Evolutionary conservation across 2,888 invertebrate genomes (phyloP).

Genomic region (Eupithecia dodoneata): DNA sequence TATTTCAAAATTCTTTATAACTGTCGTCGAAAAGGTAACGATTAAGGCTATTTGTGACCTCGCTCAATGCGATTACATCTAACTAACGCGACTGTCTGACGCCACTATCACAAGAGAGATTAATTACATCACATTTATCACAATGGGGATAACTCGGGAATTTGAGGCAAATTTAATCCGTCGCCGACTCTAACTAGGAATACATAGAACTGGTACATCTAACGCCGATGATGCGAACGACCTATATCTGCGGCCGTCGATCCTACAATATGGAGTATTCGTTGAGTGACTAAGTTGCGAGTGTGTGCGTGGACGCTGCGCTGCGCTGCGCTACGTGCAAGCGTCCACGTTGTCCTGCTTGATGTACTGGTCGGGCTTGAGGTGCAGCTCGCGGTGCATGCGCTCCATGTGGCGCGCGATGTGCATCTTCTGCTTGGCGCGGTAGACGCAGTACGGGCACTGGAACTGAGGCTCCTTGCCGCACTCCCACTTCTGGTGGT

Average conservation of each 20-base stretch:
- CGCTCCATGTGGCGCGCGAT: slow-evolving; percentile 92
- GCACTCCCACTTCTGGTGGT: slow-evolving; percentile 94
- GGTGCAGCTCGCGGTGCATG: slow-evolving; percentile 89
- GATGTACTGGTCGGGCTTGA: slow-evolving; percentile 79
- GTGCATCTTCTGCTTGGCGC: slow-evolving; percentile 93
- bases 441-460: slow-evolving; percentile 92
- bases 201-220: slow-evolving; percentile 32
- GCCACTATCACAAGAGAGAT: slow-evolving; percentile 82
- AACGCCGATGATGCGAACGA: slow-evolving; percentile 23
- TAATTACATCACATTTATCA: slow-evolving; percentile 81
- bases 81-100: slow-evolving; percentile 79
- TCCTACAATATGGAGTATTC: slow-evolving; percentile 60
- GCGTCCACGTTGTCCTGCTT: slow-evolving; percentile 82
- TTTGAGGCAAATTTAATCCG: slow-evolving; percentile 53
- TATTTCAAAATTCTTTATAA: slow-evolving; percentile 54
- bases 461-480: slow-evolving; percentile 93
- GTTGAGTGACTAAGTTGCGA: slow-evolving; percentile 41
- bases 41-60: slow-evolving; percentile 62
- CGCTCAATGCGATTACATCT: slow-evolving; percentile 67
- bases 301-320: neutral
- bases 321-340: slow-evolving; percentile 67
- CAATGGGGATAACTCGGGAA: slow-evolving; percentile 73
- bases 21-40: slow-evolving; percentile 68
- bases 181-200: slow-evolving; percentile 38
- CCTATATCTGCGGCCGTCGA: slow-evolving; percentile 44